A percentile compares a stretch with the other conserved stretches of the same genome.
Conservation (phyloP, 2,797 vertebrate species). For the Cyclopterus lumpus region DNA sequence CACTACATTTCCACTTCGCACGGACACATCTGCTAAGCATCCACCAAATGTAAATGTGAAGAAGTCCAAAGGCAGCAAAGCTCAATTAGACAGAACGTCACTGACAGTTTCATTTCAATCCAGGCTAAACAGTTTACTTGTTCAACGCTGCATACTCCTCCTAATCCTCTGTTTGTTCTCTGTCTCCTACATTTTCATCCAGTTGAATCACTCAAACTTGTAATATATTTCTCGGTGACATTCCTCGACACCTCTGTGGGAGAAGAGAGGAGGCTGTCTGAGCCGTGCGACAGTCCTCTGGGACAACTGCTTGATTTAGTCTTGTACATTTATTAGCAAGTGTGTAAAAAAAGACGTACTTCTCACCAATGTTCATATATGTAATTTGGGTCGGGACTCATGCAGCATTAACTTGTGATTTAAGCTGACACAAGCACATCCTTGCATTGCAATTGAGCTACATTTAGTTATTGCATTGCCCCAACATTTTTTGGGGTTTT, state of each 20-base stretch:
- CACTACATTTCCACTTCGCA: neutral
- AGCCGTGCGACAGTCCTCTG: neutral
- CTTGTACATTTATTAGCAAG: constrained; percentile 6
- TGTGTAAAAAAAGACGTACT: constrained; percentile 16
- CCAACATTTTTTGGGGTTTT: neutral
- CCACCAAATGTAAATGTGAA: constrained; percentile 19
- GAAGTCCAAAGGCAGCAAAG: constrained; percentile 13
- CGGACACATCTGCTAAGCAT: constrained; percentile 4
- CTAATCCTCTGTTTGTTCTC: constrained; percentile 44
- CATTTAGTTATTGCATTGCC: neutral
- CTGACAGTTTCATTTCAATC: constrained; percentile 31
- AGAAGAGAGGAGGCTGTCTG: constrained; percentile 6
- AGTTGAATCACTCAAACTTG: constrained; percentile 35
- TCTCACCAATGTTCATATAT: constrained; percentile 9
- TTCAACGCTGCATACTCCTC: constrained; percentile 40
- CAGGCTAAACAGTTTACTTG: constrained; percentile 43
- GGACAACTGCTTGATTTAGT: neutral
- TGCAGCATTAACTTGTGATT: constrained; percentile 13
- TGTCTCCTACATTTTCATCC: constrained; percentile 26
- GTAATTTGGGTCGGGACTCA: constrained; percentile 20
- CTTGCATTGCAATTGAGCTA: constrained; percentile 3
- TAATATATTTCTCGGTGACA: constrained; percentile 13
- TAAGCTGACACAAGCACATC: neutral
- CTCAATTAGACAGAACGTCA: constrained; percentile 32
- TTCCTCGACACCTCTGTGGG: neutral